Evolutionary conservation across 1,140 invertebrate species (phyloP).

Genomic region (Microplitis mediator): DNA sequence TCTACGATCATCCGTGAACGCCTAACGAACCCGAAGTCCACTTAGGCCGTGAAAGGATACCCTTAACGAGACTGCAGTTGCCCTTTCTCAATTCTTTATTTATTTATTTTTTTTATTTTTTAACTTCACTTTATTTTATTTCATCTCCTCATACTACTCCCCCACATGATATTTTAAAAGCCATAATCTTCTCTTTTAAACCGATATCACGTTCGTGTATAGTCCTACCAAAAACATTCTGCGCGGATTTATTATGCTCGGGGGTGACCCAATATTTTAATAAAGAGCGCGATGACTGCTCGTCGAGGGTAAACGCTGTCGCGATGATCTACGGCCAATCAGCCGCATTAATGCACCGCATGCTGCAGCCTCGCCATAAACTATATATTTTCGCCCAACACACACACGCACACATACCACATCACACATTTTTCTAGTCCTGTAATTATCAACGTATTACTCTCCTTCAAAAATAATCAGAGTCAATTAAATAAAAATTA

Average conservation of each 20-base stretch:
- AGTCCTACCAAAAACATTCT: neutral
- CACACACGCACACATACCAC: neutral
- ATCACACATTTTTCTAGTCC: neutral
- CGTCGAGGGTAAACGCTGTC: constrained; percentile 24
- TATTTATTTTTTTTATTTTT: constrained; percentile 7
- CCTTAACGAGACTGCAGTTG: constrained; percentile 43
- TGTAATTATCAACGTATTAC: neutral
- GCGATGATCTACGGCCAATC: constrained; percentile 59
- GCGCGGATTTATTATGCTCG: constrained; percentile 32
- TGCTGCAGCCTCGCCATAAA: constrained; percentile 45
- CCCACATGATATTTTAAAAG: constrained; percentile 8
- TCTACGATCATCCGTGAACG: constrained; percentile 38
- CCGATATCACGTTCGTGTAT: constrained; percentile 16
- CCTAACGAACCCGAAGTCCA: constrained; percentile 54
- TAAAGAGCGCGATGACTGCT: constrained; percentile 45
- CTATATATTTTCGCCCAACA: constrained; percentile 47
- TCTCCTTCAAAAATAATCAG: too few species aligned
- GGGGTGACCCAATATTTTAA: constrained; percentile 58
- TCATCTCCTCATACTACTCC: neutral
- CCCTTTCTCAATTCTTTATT: constrained; percentile 10
- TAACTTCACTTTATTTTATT: neutral
- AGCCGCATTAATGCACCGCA: constrained; percentile 57
- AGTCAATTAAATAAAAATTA: too few species aligned
- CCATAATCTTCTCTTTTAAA: constrained; percentile 13
- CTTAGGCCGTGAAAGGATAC: constrained; percentile 46